These are phyloP conservation scores for Rhipidura dahli DNA, from an alignment of 2,113 vertebrate species.

Conservation along the genomic window DNA sequence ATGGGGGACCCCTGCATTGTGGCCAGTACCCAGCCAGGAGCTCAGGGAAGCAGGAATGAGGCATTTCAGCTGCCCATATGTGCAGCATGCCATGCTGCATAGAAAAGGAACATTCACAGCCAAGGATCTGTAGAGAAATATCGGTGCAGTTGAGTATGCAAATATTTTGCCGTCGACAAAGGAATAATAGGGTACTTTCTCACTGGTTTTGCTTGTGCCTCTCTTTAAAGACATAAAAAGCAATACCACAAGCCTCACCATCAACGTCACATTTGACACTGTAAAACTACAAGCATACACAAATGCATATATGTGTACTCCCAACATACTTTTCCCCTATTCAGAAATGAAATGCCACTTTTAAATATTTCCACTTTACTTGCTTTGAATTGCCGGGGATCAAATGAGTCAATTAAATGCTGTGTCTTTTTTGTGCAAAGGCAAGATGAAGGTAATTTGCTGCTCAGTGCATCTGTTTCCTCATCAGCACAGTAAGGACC, in stretches of 20 bases:
- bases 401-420: conserved; percentile 80
- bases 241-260: neutral
- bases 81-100: neutral
- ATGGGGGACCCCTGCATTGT: neutral
- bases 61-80: neutral
- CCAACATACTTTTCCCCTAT: neutral
- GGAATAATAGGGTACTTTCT: neutral
- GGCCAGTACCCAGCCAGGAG: neutral
- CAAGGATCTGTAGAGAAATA: neutral
- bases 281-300: neutral
- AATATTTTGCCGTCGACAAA: neutral
- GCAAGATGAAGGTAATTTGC: conserved; percentile 80
- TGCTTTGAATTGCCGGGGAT: conserved; percentile 74
- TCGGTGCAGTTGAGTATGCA: neutral
- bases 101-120: neutral
- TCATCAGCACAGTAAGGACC: conserved; percentile 80
- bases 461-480: conserved; percentile 80
- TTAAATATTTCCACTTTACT: conserved; percentile 74
- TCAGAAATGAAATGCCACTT: conserved; percentile 55
- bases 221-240: neutral
- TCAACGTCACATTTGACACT: neutral
- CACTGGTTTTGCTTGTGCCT: neutral
- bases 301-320: neutral
- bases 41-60: neutral
- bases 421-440: conserved; percentile 70